A percentile compares a stretch with the other conserved stretches of the same genome.
Conservation (phyloP, 37 sponge, comb jelly and placozoan genomes). For the Geodia barretti region DNA sequence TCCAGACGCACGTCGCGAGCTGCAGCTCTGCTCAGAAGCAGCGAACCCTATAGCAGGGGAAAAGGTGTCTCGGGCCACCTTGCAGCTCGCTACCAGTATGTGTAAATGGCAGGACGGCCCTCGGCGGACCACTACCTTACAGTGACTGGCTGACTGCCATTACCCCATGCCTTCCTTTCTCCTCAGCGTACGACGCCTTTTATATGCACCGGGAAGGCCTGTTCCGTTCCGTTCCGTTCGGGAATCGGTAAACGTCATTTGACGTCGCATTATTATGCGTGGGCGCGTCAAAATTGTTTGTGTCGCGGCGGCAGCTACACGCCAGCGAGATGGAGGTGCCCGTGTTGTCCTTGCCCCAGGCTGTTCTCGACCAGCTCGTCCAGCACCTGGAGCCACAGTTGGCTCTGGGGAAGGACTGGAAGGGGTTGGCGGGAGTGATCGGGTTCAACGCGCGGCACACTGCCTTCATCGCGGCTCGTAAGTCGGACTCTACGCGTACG, state of each 20-base stretch:
- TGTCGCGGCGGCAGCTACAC: too few species aligned
- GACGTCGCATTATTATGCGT: too few species aligned
- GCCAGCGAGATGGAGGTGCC: neutral
- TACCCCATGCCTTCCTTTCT: neutral
- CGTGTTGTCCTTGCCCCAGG: neutral
- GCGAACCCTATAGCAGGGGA: neutral
- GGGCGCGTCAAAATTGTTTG: too few species aligned
- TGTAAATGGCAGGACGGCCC: neutral
- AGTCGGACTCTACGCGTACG: neutral
- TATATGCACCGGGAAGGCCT: neutral
- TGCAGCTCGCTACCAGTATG: neutral
- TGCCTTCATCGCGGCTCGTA: constrained; percentile 2
- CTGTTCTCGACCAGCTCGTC: neutral
- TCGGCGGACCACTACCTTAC: neutral
- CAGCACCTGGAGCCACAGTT: neutral
- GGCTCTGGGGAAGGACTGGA: constrained; percentile 29
- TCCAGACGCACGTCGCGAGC: too few species aligned
- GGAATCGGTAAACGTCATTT: neutral
- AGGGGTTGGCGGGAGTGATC: constrained; percentile 7
- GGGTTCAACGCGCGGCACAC: constrained; percentile 19
- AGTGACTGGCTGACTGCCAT: neutral
- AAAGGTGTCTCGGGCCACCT: neutral
- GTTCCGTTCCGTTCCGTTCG: neutral
- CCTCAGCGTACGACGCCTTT: neutral
- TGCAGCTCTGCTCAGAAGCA: neutral